phyloP scores from a whole-genome alignment of 2,113 vertebrate species.

The Zingel zingel region DNA sequence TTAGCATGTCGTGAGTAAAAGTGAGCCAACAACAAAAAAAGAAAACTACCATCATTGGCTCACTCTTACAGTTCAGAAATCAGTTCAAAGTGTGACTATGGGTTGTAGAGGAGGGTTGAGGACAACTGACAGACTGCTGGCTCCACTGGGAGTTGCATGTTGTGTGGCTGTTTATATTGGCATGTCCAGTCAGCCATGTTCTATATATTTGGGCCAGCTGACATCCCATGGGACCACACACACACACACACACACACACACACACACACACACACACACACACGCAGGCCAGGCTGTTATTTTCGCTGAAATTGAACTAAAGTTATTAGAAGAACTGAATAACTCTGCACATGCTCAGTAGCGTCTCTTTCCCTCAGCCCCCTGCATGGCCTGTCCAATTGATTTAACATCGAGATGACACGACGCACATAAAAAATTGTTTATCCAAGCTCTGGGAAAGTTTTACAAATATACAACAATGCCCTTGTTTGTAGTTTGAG shows the following conservation, averaged over 20 bases:
- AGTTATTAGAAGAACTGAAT: background rate
- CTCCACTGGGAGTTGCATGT: slow-evolving; percentile 26
- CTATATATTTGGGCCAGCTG: slow-evolving; percentile 3
- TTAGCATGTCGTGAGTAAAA: too few relatives aligned
- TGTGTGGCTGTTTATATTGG: slow-evolving; percentile 26
- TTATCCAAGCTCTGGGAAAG: background rate
- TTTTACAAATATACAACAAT: background rate
- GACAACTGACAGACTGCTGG: slow-evolving; percentile 1
- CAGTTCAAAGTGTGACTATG: background rate
- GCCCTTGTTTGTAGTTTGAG: background rate
- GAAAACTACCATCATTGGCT: too few relatives aligned
- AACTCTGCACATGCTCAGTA: background rate
- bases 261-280: background rate
- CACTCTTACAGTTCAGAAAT: background rate
- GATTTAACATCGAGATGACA: background rate
- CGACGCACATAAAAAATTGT: too few relatives aligned
- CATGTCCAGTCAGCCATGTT: slow-evolving; percentile 11
- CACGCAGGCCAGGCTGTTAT: background rate
- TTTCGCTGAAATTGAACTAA: background rate
- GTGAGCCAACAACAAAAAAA: too few relatives aligned
- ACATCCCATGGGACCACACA: background rate
- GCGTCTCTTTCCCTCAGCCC: background rate
- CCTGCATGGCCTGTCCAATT: background rate
- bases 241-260: background rate
- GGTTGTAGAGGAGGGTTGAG: background rate